Percentiles rank a stretch among this genome's conserved stretches.
These are phyloP conservation scores for Ooceraea biroi DNA, from an alignment of 1,140 invertebrate species.

Conservation along the genomic window DNA sequence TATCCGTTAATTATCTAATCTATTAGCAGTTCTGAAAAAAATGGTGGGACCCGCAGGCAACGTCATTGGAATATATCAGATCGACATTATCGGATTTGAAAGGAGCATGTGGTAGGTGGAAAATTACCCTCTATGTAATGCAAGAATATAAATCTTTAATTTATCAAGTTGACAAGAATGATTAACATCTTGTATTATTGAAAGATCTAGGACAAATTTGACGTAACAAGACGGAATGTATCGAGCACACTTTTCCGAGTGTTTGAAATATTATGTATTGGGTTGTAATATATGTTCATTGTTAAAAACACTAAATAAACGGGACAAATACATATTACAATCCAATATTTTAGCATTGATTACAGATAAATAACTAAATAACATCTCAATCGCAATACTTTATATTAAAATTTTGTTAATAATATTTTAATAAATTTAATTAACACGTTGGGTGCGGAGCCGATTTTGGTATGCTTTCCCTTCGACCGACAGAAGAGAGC, in stretches of 20 bases:
- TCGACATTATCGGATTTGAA: slow-evolving; percentile 64
- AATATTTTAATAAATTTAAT: neutral
- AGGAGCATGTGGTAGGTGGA: slow-evolving; percentile 68
- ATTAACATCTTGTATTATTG: slow-evolving; percentile 75
- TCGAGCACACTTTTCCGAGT: slow-evolving; percentile 9
- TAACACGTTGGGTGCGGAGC: no score
- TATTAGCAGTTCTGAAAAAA: slow-evolving; percentile 15
- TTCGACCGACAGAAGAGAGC: no score
- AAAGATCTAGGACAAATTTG: slow-evolving; percentile 51
- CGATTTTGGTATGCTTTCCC: no score
- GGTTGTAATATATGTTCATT: no score
- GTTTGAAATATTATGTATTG: no score
- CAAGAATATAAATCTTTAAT: slow-evolving; percentile 60
- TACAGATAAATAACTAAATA: slow-evolving; percentile 27
- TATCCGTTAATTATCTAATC: slow-evolving; percentile 49
- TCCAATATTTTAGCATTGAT: slow-evolving; percentile 24
- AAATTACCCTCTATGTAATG: slow-evolving; percentile 59
- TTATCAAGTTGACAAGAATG: slow-evolving; percentile 71
- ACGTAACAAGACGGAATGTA: slow-evolving; percentile 55
- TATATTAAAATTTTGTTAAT: neutral
- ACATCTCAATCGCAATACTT: neutral
- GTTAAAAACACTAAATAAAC: no score
- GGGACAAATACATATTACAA: no score
- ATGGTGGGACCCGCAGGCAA: slow-evolving; percentile 26
- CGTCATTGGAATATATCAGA: slow-evolving; percentile 59